Evolutionary conservation across 2,113 vertebrate species (phyloP), one percentile per base, ranked within the genome.

Genomic region (Pygoscelis adeliae): DNA sequence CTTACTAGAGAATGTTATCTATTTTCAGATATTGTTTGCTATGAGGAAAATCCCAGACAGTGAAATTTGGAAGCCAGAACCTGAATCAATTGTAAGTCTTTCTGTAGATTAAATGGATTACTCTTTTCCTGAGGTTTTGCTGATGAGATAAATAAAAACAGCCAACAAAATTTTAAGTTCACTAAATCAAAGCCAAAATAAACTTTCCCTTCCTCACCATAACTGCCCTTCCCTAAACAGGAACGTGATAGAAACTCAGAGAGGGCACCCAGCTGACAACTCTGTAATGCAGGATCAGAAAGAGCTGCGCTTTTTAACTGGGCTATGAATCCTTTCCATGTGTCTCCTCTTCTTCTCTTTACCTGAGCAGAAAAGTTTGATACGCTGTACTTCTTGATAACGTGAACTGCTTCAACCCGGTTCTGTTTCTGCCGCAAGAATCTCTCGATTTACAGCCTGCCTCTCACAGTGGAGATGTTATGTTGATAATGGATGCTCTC

Each of bases 21-120:
- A 22, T 87, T 98, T 98, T 95, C 98, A 99, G 99, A 95, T 99
- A 88, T 71, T 99, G 69, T 98, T 98, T 97, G 97, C 97, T 9
- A 98, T 99, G 98, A 99, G 98, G 46, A 99, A 98, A 94, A 99
- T 99, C 90, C 97, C 98, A 87, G 98, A 98, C 61, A 98, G 95
- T 98, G 99, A 99, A 98, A 99, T 99, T 91, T 99, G 99, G 99
- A 98, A 99, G 89, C 36, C 97, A 79, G 99, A 99, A 96, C 99
- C 99, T 38, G 98, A 98, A 83, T 99, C 98, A 56, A 0, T 93
- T 98, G 99, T 99, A 98, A 97, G 98, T 97, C 80, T 95, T 97
- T 69, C 65, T 83, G 74, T 79, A 53, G 47, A 91, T 84, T 87
- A 65, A 95, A 78, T 69, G 55, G 32, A 59, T 71, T 1, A 38